Conservation (phyloP, 2,113 vertebrate species). For the Maccullochella peelii region DNA sequence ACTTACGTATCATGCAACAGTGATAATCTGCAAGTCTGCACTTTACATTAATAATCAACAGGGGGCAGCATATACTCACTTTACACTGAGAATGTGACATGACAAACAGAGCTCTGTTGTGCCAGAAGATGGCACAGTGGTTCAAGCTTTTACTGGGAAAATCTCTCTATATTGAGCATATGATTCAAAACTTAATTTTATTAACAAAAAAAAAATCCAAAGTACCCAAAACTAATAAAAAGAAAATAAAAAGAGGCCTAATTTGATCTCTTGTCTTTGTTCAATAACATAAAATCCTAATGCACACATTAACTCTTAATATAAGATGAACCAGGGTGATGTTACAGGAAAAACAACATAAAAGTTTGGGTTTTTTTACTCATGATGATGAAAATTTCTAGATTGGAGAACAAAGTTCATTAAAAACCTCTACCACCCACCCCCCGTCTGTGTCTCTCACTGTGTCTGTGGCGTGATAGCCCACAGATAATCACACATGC, state of each 20-base stretch:
- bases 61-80: slow-evolving; percentile 60
- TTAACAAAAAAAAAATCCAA: neutral
- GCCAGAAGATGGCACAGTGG: slow-evolving; percentile 46
- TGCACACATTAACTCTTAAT: neutral
- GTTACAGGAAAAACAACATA: neutral
- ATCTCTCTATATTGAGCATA: neutral
- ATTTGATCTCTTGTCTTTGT: neutral
- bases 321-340: neutral
- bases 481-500: slow-evolving; percentile 51
- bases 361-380: neutral
- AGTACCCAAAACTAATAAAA: neutral
- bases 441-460: slow-evolving; percentile 1
- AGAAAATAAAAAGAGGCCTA: neutral
- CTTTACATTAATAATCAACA: slow-evolving; percentile 27
- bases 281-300: neutral
- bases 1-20: neutral
- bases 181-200: neutral
- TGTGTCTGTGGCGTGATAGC: neutral
- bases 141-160: neutral
- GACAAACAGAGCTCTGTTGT: neutral
- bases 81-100: neutral
- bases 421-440: slow-evolving; percentile 1
- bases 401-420: neutral
- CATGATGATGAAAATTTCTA: neutral
- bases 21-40: slow-evolving; percentile 6